Evolutionary conservation across 1,140 invertebrate species (phyloP).

Genomic region (Xylocopa sonorina): DNA sequence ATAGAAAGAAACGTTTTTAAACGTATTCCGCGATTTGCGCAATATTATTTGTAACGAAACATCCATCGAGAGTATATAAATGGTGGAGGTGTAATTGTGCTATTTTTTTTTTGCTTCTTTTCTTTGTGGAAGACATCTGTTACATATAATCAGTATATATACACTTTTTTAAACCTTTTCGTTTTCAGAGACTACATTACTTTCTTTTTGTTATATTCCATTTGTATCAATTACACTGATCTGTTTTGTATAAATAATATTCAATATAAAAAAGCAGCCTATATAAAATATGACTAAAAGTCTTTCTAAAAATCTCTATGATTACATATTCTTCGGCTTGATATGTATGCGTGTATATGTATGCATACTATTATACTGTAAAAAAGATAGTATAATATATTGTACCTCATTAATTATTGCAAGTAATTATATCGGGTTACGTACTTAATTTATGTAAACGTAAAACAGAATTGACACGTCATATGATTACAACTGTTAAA

Average conservation of each 20-base stretch:
- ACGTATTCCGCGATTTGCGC: constrained; percentile 25
- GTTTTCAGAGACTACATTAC: constrained; percentile 55
- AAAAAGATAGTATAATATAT: constrained; percentile 72
- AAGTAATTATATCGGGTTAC: constrained; percentile 60
- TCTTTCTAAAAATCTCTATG: constrained; percentile 71
- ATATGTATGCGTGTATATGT: constrained; percentile 22
- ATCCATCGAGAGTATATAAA: constrained; percentile 42
- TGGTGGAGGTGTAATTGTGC: neutral
- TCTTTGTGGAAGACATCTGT: constrained; percentile 7
- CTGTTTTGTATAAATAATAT: constrained; percentile 48
- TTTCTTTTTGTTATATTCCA: constrained; percentile 31
- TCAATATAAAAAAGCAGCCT: constrained; percentile 62
- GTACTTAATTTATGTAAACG: constrained; percentile 40
- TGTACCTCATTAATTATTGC: constrained; percentile 72
- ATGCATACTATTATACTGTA: constrained; percentile 66
- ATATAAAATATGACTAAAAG: constrained; percentile 67
- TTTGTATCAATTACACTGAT: constrained; percentile 43
- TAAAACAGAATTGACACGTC: constrained; percentile 61
- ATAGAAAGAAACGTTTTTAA: constrained; percentile 40
- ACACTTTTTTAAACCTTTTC: constrained; percentile 52
- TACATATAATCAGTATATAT: constrained; percentile 30
- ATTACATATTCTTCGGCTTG: constrained; percentile 46
- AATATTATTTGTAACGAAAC: constrained; percentile 47
- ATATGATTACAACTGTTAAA: constrained; percentile 50
- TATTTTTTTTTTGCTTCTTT: neutral